Conservation (phyloP, 2,797 vertebrate species). For the Myotis myotis region DNA sequence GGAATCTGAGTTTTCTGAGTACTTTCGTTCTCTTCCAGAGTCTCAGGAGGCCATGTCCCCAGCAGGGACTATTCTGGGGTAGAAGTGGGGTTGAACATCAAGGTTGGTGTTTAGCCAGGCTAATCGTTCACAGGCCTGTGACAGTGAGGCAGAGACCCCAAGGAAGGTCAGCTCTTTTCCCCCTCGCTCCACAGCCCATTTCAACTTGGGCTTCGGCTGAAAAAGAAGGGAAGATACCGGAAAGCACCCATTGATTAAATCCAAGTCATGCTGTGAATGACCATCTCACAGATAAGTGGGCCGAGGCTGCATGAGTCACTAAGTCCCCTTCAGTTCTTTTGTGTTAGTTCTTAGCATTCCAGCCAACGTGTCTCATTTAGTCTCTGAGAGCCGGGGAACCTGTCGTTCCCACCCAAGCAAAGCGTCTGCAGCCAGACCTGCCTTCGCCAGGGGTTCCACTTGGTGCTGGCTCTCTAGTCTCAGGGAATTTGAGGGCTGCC, state of each 20-base stretch:
- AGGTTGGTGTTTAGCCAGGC: neutral
- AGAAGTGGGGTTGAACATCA: neutral
- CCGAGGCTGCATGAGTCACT: neutral
- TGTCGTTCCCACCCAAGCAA: too few relatives aligned
- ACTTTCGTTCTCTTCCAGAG: neutral
- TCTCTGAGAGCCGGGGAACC: neutral
- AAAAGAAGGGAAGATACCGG: too few relatives aligned
- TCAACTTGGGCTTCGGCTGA: too few relatives aligned
- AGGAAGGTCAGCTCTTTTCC: too few relatives aligned
- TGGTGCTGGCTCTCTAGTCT: neutral
- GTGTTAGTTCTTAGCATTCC: neutral
- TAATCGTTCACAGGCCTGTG: too few relatives aligned
- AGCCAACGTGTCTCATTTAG: neutral
- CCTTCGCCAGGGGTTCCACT: neutral
- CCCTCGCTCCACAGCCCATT: too few relatives aligned
- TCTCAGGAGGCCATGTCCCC: neutral
- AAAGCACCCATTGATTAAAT: neutral
- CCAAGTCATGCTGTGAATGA: neutral
- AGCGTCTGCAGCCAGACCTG: neutral
- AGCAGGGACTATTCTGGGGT: neutral
- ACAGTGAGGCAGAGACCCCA: too few relatives aligned
- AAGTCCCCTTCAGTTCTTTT: neutral
- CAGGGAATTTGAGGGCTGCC: neutral
- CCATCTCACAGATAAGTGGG: neutral
- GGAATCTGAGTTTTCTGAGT: neutral